Conservation (phyloP, 2,888 invertebrate genomes). For the Drosophila neonasuta region DNA sequence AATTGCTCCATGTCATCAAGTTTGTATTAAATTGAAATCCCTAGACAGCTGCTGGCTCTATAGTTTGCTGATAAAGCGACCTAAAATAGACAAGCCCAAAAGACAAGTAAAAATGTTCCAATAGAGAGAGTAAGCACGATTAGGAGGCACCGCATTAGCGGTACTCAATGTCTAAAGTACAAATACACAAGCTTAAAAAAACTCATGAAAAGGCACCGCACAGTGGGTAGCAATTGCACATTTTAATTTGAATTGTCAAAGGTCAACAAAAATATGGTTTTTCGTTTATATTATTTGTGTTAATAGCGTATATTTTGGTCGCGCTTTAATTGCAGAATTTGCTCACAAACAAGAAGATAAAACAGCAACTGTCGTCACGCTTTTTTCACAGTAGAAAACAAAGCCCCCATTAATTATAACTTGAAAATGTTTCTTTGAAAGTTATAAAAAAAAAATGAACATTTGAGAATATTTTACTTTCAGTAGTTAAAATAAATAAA, state of each 20-base stretch:
- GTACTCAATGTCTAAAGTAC: constrained; percentile 19
- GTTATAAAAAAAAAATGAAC: not conserved
- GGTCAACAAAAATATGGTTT: constrained; percentile 6
- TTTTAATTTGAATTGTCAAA: constrained; percentile 15
- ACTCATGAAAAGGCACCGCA: constrained; percentile 1
- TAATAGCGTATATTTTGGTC: constrained; percentile 3
- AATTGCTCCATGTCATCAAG: constrained; percentile 23
- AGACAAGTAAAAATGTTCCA: constrained; percentile 5
- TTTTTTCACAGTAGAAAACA: not conserved
- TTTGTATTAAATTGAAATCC: constrained; percentile 15
- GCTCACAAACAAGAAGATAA: not conserved
- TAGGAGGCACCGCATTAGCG: constrained; percentile 6
- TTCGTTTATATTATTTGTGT: not conserved
- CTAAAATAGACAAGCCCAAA: constrained; percentile 8
- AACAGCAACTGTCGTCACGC: not conserved
- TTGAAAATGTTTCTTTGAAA: not conserved
- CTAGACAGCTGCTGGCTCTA: constrained; percentile 16
- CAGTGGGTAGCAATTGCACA: constrained; percentile 9
- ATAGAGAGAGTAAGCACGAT: not conserved
- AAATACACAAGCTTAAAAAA: constrained; percentile 2
- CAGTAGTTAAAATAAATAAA: not conserved
- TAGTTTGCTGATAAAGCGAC: constrained; percentile 21
- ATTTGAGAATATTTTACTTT: not conserved
- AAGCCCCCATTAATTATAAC: not conserved
- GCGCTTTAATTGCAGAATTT: constrained; percentile 5